phyloP scores from a whole-genome alignment of 2,888 invertebrate genomes.

The Phlogophora meticulosa region DNA sequence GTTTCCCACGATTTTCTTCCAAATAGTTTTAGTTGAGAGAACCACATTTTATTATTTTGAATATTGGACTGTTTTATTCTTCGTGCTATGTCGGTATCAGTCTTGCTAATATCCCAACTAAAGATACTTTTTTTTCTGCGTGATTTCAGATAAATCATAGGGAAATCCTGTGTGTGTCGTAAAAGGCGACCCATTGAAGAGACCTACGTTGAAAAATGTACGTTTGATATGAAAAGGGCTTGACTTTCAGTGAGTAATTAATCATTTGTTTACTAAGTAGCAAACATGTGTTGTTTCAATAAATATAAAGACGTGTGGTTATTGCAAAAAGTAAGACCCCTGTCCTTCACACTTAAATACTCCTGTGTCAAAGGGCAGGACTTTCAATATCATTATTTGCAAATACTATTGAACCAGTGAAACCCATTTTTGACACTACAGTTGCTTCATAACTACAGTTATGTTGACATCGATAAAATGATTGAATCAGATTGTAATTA shows the following conservation, averaged over 20 bases:
- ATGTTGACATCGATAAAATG: too few relatives aligned
- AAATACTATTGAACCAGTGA: too few relatives aligned
- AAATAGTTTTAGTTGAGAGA: background rate
- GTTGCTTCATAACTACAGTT: too few relatives aligned
- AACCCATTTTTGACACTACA: too few relatives aligned
- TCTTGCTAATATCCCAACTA: background rate
- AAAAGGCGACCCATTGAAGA: background rate
- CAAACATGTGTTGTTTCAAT: too few relatives aligned
- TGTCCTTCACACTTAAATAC: too few relatives aligned
- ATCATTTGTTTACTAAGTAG: too few relatives aligned
- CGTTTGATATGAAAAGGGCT: background rate
- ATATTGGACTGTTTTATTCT: background rate
- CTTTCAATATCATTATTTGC: too few relatives aligned
- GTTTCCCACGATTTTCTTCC: background rate
- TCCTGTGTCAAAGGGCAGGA: too few relatives aligned
- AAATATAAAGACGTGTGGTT: too few relatives aligned
- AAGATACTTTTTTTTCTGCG: background rate
- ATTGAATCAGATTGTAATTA: background rate
- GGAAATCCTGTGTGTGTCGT: background rate
- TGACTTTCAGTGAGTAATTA: background rate
- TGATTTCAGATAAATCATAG: background rate
- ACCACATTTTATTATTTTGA: background rate
- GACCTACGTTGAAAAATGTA: background rate
- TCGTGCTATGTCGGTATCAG: background rate
- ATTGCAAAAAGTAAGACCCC: too few relatives aligned